phyloP scores from a whole-genome alignment of 1,140 invertebrate genomes.

The Solen grandis region DNA sequence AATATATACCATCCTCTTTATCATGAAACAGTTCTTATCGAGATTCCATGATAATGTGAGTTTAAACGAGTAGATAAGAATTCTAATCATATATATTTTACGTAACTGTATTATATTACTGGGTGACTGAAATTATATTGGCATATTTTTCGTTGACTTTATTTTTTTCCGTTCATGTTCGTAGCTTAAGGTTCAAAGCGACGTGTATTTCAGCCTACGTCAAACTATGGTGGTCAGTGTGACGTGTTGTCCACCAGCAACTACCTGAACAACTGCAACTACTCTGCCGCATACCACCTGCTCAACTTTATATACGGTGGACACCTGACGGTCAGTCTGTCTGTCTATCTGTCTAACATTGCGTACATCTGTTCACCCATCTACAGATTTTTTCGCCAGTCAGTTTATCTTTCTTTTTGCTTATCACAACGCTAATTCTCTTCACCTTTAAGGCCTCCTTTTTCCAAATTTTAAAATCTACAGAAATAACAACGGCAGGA shows the following conservation, averaged over 20 bases:
- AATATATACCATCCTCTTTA: too few species aligned
- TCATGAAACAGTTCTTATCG: too few species aligned
- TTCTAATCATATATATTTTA: too few species aligned
- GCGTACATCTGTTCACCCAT: neutral
- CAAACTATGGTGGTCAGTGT: conserved; percentile 79
- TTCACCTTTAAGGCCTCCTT: neutral
- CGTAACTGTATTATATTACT: too few species aligned
- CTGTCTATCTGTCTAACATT: neutral
- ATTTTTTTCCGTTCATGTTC: too few species aligned
- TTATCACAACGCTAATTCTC: neutral
- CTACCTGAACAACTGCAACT: conserved; percentile 80
- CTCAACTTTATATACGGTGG: conserved; percentile 79
- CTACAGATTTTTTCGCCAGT: neutral
- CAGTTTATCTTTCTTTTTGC: neutral
- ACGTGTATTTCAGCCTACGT: conserved; percentile 77
- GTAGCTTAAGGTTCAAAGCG: too few species aligned
- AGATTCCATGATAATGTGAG: too few species aligned
- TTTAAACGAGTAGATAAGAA: too few species aligned
- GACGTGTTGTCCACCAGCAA: conserved; percentile 48
- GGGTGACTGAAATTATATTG: too few species aligned
- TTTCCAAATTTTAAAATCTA: neutral
- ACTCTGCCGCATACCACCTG: conserved; percentile 79
- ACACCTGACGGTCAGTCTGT: conserved; percentile 42
- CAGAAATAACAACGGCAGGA: neutral
- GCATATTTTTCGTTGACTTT: too few species aligned